Base-by-base conservation (phyloP, 2,888 invertebrate species). In the Scaptodrosophila latifasciaeformis region DNA sequence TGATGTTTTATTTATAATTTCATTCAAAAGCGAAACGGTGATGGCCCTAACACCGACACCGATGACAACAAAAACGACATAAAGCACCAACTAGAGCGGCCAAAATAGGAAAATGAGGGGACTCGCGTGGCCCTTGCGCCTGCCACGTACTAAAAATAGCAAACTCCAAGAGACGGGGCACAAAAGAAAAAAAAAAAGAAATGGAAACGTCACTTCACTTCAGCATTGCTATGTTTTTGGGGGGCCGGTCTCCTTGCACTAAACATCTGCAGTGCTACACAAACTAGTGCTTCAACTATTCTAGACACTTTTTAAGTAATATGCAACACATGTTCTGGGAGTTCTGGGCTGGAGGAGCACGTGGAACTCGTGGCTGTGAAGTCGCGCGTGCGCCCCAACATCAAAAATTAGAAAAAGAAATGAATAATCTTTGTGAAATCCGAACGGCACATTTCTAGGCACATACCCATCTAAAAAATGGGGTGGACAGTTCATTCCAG, bases 271-370 rank as follows among this genome's bases (percentile, higher is more conserved):
- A 37, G 10, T 17, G 35, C n/a, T 2, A 30, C 5, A 39, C 61
- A 48, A 62, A 47, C n/a, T n/a, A n/a, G n/a, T n/a, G 60, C 57
- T 60, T 54, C 63, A 71, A 70, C 66, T 57, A 75, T 76, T 68
- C 51, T 54, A 68, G 62, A 70, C 75, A 72, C 76, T 79, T 75
- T 75, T 80, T 80, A 79, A 79, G 75, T 75, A 75, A 75, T 75
- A 75, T 79, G 77, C 75, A 79, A 79, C 75, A 75, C 74, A 79
- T 75, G 75, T 76, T 66, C 4, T 5, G 4, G 24, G 24, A 5
- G 24, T 24, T 5, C 4, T 24, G 24, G 7, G n/a, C n/a, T n/a
- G n/a, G n/a, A n/a, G n/a, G n/a, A n/a, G n/a, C n/a, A n/a, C n/a
- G n/a, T n/a, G n/a, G n/a, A n/a, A n/a, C n/a, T n/a, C n/a, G n/a